Percentiles rank a stretch among this genome's conserved stretches.
These are phyloP conservation scores for Drosophila willistoni DNA, from an alignment of 1,140 invertebrate species.

Conservation along the genomic window DNA sequence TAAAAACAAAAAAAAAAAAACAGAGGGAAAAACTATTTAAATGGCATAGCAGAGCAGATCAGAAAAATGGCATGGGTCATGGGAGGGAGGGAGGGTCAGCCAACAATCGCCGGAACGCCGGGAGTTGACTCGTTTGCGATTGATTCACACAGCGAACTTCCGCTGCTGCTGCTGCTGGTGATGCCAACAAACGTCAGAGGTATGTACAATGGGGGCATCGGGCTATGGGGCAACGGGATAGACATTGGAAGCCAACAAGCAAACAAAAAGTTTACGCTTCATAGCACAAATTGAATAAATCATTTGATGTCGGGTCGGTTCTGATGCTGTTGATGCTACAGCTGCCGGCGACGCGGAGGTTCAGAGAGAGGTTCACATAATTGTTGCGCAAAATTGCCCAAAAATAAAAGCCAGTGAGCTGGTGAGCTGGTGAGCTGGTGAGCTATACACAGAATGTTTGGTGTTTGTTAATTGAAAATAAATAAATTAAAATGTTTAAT, in stretches of 20 bases:
- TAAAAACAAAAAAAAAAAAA: conserved; percentile 28
- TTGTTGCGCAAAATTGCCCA: conserved; percentile 62
- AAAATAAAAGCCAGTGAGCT: conserved; percentile 45
- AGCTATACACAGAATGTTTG: conserved; percentile 32
- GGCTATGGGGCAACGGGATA: conserved; percentile 6
- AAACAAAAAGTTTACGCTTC: conserved; percentile 78
- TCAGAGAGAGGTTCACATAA: conserved; percentile 55
- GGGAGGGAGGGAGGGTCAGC: not conserved
- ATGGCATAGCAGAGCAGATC: conserved; percentile 11
- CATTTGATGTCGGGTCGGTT: conserved; percentile 57
- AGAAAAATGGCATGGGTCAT: not conserved
- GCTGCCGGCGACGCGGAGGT: conserved; percentile 18
- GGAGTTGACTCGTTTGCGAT: conserved; percentile 38
- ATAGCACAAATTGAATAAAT: conserved; percentile 80
- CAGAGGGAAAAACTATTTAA: conserved; percentile 52
- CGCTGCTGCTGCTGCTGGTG: conserved; percentile 40
- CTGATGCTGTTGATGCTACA: conserved; percentile 16
- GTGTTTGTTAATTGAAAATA: conserved; percentile 50
- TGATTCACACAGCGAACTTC: conserved; percentile 68
- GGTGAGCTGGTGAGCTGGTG: conserved; percentile 16
- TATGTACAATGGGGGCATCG: conserved; percentile 3
- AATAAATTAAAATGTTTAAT: conserved; percentile 50
- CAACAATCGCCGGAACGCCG: not conserved
- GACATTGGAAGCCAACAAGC: conserved; percentile 38
- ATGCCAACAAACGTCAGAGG: conserved; percentile 3